A percentile compares a stretch with the other conserved stretches of the same genome.
phyloP scores from a whole-genome alignment of 2,888 invertebrate species.

The Linnaemya vulpina region DNA sequence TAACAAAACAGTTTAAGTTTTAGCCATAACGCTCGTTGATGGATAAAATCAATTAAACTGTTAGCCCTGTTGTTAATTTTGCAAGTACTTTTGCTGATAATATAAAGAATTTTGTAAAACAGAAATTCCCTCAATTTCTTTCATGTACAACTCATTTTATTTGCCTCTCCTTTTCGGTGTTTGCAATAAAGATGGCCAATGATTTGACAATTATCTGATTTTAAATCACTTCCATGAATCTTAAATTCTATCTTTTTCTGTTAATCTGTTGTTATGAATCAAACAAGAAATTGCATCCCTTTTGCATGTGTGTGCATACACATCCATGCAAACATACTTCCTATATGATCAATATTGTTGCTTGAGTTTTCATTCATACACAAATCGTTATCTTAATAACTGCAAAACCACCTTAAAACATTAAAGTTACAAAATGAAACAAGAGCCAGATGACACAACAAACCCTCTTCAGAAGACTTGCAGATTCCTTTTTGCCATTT shows the following conservation, averaged over 20 bases:
- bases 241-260: constrained; percentile 55
- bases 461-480: constrained; percentile 53
- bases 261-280: constrained; percentile 66
- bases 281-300: constrained; percentile 63
- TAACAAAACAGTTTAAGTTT: not conserved
- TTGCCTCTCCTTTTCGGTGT: constrained; percentile 44
- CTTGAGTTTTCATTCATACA: constrained; percentile 54
- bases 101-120: not conserved
- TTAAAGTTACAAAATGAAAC: constrained; percentile 64
- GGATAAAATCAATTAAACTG: constrained; percentile 10
- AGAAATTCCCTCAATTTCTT: not conserved
- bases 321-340: not conserved
- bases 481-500: constrained; percentile 25
- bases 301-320: constrained; percentile 18
- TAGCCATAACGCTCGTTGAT: not conserved
- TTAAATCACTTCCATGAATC: constrained; percentile 66
- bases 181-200: constrained; percentile 56
- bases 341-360: constrained; percentile 30
- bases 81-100: constrained; percentile 1
- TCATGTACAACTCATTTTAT: not conserved
- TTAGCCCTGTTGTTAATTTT: not conserved
- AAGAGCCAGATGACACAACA: constrained; percentile 66
- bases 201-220: constrained; percentile 65
- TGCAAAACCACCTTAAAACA: constrained; percentile 61
- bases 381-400: constrained; percentile 67